Base-by-base conservation (phyloP, 2,888 invertebrate species). In the Odontocolon sp. region DNA sequence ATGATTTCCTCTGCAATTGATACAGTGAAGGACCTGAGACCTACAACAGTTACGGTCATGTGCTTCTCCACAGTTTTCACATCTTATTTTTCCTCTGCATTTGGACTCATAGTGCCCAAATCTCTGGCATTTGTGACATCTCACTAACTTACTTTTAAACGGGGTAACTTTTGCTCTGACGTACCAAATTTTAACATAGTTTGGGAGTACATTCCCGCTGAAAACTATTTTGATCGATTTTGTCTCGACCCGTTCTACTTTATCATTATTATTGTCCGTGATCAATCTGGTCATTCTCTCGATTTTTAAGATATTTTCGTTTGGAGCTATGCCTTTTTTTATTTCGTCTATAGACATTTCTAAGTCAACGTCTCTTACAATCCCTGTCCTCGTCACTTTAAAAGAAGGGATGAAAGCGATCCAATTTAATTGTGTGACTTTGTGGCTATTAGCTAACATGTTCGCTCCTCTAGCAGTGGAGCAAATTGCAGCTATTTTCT, bases 371-470 rank as follows among this genome's bases (percentile, higher is more conserved):
- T 33, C 56, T 33, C 18, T 21, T 8, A 56, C 33, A 3, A 56
- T 33, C 5, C 18, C 33, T 0, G 33, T 56, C 1, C 36, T 6
- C 3, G 21, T 5, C 6, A 56, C 8, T 56, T 36, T 56, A 36
- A 56, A 56, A 9, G 36, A 36, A 21, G 56, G 36, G 18, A 56
- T 56, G 21, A n/a, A 56, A 0, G 56, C 36, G 8, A 36, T 36
- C 56, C 36, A 56, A 6, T 56, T 11, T 2, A 52, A 23, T 14
- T 26, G 28, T 4, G 50, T 8, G 28, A 52, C 26, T 3, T 23
- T 28, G 5, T 26, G 1, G 14, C 11, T 11, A 6, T 26, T 52
- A 14, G 11, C 50, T 1, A 52, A 14, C 50, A 28, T 28, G 16
- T 52, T 52, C 26, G 50, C 50, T 26, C 5, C 23, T 6, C 14